These are phyloP conservation scores for Echiichthys vipera DNA, from an alignment of 2,797 vertebrate species.

Conservation along the genomic window DNA sequence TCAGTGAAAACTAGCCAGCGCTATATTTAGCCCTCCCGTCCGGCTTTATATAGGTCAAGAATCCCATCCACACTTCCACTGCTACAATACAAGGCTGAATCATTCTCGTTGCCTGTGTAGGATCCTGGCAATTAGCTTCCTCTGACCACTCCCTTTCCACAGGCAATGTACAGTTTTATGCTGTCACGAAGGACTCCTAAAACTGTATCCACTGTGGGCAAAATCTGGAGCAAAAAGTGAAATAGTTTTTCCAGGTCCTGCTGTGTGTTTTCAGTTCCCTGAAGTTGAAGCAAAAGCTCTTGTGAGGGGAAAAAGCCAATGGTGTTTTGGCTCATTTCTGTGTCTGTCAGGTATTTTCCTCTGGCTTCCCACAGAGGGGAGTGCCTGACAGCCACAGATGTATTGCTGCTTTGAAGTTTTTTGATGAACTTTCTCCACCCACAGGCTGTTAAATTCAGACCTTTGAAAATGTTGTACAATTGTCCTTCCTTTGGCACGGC, in stretches of 20 bases:
- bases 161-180: not conserved
- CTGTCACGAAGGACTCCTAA: slow-evolving; percentile 22
- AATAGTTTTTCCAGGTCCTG: slow-evolving; percentile 20
- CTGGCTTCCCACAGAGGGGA: slow-evolving; percentile 39
- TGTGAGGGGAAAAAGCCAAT: slow-evolving; percentile 31
- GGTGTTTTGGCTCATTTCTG: slow-evolving; percentile 46
- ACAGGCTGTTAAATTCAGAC: slow-evolving; percentile 36
- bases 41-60: slow-evolving; percentile 83
- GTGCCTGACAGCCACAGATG: slow-evolving; percentile 26
- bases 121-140: slow-evolving; percentile 39
- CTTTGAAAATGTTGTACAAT: slow-evolving; percentile 36
- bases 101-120: slow-evolving; percentile 35
- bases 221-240: slow-evolving; percentile 30
- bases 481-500: slow-evolving; percentile 9
- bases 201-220: slow-evolving; percentile 14
- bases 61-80: slow-evolving; percentile 64
- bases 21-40: slow-evolving; percentile 80
- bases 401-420: slow-evolving; percentile 57
- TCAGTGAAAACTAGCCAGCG: slow-evolving; percentile 62
- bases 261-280: slow-evolving; percentile 45
- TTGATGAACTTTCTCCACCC: slow-evolving; percentile 54
- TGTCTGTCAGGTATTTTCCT: slow-evolving; percentile 62
- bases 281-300: slow-evolving; percentile 30
- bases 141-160: slow-evolving; percentile 32
- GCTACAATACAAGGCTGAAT: slow-evolving; percentile 44